Base-by-base conservation (phyloP, 1,140 invertebrate species). In the Temnothorax nylanderi region DNA sequence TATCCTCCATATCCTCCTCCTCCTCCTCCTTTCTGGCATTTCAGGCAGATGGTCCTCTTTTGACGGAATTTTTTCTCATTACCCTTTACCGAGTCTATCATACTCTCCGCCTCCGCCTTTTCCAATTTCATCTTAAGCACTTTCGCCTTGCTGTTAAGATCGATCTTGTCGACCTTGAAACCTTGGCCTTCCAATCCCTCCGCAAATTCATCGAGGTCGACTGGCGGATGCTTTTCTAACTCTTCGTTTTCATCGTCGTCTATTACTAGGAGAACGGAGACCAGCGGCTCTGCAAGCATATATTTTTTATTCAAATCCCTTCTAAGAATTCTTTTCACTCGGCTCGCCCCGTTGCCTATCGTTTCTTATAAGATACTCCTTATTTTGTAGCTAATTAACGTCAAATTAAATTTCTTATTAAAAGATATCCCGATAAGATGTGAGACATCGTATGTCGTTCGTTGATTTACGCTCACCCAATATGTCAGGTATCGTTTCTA, bases 161-260 rank as follows among this genome's bases (percentile, higher is more conserved):
- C 71, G 64, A 95, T 89, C 85, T 89, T 94, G 16, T 95, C 93
- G 7, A 95, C 90, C 37, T 89, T 88, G 75, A 94, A 93, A 18
- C 94, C 94, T 74, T 94, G 89, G 0, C 85, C 85, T 72, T 94
- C 86, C 5, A 95, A 91, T 65, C 93, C 93, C 37, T 91, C 92
- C 1, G 94, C 94, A 2, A 95, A 76, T 6, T 94, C 91, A 18
- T 95, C 94, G 7, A 95, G 89, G 56, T 89, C 89, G 7, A 93
- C 90, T 13, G 93, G 91, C 4, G 7, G 47, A 0, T 85, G 32
- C 81, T 93, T 93, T 16, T 94, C 87, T 51, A 10, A 21, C 1
- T 93, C 89, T 13, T 88, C 76, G 62, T 94, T 90, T 7, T 94
- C 87, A 7, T 93, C 91, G 49, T 93, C 91, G 49, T 93, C 94